A percentile compares a stretch with the other conserved stretches of the same genome.
These are phyloP conservation scores for Ectemnius lituratus DNA, from an alignment of 2,888 invertebrate species.

Conservation along the genomic window DNA sequence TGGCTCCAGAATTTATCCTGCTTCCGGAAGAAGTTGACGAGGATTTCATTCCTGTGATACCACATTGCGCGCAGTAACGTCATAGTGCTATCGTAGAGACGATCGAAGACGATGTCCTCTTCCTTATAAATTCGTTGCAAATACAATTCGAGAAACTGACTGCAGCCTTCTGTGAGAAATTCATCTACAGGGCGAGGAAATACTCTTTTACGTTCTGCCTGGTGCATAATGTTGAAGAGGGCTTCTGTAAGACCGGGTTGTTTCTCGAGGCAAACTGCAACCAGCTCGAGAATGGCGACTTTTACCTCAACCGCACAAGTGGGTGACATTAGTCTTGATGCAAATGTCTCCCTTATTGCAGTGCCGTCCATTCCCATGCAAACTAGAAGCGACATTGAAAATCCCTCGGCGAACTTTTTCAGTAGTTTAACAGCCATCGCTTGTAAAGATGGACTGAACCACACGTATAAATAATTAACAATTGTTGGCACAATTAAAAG, in stretches of 20 bases:
- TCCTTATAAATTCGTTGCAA: conserved; percentile 71
- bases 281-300: conserved; percentile 77
- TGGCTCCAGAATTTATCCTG: conserved; percentile 75
- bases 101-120: conserved; percentile 72
- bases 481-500: conserved; percentile 79
- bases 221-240: conserved; percentile 76
- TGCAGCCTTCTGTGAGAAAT: conserved; percentile 75
- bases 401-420: conserved; percentile 80
- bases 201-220: conserved; percentile 73
- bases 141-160: conserved; percentile 73
- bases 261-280: conserved; percentile 77
- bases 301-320: conserved; percentile 78
- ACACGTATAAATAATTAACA: conserved; percentile 81
- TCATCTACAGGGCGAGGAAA: conserved; percentile 75
- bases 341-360: conserved; percentile 80
- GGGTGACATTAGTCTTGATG: conserved; percentile 79
- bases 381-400: conserved; percentile 81
- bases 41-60: conserved; percentile 76
- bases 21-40: conserved; percentile 75
- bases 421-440: conserved; percentile 80
- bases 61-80: conserved; percentile 75
- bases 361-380: conserved; percentile 82
- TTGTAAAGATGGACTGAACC: conserved; percentile 80
- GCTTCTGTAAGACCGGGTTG: conserved; percentile 78
- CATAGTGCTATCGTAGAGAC: conserved; percentile 75